These are phyloP conservation scores for Toxostoma redivivum DNA, from an alignment of 2,113 vertebrate species.

Conservation along the genomic window DNA sequence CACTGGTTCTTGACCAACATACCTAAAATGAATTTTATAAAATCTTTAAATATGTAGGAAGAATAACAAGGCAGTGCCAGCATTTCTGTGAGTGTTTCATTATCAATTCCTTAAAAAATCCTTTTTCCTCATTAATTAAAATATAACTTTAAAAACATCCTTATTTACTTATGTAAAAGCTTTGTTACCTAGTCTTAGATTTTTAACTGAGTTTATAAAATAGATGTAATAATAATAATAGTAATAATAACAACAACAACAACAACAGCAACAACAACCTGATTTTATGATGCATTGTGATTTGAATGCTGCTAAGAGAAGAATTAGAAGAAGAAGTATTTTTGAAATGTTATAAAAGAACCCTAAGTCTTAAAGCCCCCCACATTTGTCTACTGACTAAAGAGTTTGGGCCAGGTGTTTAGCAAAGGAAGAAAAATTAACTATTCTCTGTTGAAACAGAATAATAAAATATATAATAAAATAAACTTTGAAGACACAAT, in stretches of 20 bases:
- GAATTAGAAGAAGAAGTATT: too few species aligned
- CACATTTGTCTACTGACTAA: not conserved
- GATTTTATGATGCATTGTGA: not conserved
- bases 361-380: not conserved
- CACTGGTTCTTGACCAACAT: not conserved
- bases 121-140: not conserved
- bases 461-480: not conserved
- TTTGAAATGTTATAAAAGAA: not conserved
- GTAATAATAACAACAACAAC: too few species aligned
- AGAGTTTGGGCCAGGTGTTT: not conserved
- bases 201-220: not conserved
- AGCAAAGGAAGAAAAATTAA: not conserved
- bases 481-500: not conserved
- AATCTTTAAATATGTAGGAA: not conserved
- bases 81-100: not conserved
- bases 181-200: not conserved
- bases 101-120: not conserved
- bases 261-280: not conserved
- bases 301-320: not conserved
- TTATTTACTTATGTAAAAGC: not conserved
- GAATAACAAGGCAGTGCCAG: not conserved
- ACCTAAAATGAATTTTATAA: not conserved
- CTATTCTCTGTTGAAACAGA: not conserved
- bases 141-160: not conserved
- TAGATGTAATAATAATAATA: not conserved